A percentile compares a stretch with the other conserved stretches of the same genome.
phyloP scores from a whole-genome alignment of 64 coral and sea anemone genomes.

The Dendrophyllia cribrosa region DNA sequence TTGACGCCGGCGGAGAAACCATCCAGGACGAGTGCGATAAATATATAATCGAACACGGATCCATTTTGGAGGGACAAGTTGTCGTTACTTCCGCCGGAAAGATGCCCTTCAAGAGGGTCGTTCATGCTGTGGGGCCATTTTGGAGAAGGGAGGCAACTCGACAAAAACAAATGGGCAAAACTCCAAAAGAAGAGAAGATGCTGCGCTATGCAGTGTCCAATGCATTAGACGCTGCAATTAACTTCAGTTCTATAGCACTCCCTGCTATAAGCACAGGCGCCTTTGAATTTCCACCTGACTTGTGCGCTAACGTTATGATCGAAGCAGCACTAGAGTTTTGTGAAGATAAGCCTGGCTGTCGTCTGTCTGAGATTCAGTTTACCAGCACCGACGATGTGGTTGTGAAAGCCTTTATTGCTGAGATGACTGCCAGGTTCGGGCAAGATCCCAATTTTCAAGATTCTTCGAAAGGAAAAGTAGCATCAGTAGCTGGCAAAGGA shows the following conservation, averaged over 20 bases:
- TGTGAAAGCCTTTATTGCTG: constrained; percentile 6
- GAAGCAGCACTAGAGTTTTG: constrained; percentile 1
- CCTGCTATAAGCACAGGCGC: constrained; percentile 46
- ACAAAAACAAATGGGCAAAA: neutral
- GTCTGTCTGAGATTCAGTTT: constrained; percentile 53
- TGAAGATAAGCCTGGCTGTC: neutral
- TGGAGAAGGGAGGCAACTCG: constrained; percentile 35
- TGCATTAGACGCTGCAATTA: neutral
- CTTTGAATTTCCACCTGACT: constrained; percentile 5
- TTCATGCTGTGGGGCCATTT: constrained; percentile 73
- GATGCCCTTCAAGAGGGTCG: constrained; percentile 61
- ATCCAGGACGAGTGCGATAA: constrained; percentile 71
- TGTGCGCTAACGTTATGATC: constrained; percentile 41
- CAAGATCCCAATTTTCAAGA: neutral
- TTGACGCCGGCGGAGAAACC: constrained; percentile 40
- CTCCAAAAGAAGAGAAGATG: constrained; percentile 1
- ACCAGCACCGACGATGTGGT: constrained; percentile 1
- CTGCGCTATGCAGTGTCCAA: neutral
- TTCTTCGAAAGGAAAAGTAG: neutral
- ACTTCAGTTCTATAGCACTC: constrained; percentile 31
- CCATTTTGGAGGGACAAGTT: constrained; percentile 45
- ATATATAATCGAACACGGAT: neutral
- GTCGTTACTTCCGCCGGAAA: constrained; percentile 38
- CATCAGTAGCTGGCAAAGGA: neutral
- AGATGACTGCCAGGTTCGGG: neutral